Evolutionary conservation across 2,113 vertebrate genomes (phyloP).

Genomic region (Perca flavescens): DNA sequence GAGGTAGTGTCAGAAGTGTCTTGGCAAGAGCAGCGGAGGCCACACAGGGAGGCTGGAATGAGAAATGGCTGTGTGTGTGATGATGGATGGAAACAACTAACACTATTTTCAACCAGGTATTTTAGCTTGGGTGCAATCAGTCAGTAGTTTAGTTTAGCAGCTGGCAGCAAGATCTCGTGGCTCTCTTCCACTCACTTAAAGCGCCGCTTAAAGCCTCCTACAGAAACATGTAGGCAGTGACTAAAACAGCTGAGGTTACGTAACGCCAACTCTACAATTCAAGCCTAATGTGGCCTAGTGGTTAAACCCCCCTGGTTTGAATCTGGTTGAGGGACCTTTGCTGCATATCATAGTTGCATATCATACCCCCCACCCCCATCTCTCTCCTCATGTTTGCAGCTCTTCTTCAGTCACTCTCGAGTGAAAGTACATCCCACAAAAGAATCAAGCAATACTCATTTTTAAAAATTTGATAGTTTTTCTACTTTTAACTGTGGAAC

Average conservation of each 20-base stretch:
- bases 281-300: not conserved
- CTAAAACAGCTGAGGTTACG: not conserved
- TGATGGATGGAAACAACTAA: not conserved
- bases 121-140: not conserved
- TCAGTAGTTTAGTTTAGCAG: not conserved
- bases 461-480: not conserved
- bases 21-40: slow-evolving; percentile 29
- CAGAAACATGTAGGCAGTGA: not conserved
- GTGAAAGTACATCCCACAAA: not conserved
- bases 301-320: not conserved
- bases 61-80: not conserved
- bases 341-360: not conserved
- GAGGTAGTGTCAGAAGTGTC: slow-evolving; percentile 4
- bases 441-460: no score
- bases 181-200: not conserved
- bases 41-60: slow-evolving; percentile 30
- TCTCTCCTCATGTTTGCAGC: not conserved
- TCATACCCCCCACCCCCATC: no score
- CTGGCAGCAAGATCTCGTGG: not conserved
- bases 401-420: not conserved
- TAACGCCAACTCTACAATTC: not conserved
- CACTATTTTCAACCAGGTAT: not conserved
- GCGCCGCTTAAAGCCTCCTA: no score
- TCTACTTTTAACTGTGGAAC: not conserved
- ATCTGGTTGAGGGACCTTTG: not conserved